phyloP scores from a whole-genome alignment of 1,140 invertebrate species.

The Amphibalanus amphitrite region DNA sequence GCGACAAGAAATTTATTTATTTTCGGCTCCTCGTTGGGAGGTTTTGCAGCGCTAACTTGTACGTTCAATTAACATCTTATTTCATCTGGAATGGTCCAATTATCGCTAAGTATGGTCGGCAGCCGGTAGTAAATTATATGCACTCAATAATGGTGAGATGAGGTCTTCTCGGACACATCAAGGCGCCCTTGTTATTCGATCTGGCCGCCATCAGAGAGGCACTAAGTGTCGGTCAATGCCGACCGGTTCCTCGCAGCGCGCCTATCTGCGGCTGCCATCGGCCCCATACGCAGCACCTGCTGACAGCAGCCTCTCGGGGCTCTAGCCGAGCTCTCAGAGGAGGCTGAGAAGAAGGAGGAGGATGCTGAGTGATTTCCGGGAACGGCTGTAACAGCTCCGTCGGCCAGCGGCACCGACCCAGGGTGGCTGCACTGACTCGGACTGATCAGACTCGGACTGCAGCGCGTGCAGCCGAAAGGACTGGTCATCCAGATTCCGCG shows the following conservation, averaged over 20 bases:
- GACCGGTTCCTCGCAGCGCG: neutral
- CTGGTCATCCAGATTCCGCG: too few relatives aligned
- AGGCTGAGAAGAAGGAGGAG: too few relatives aligned
- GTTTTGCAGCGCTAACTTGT: neutral
- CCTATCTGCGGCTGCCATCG: neutral
- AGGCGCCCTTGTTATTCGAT: neutral
- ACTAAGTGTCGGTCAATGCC: neutral
- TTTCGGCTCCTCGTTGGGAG: neutral
- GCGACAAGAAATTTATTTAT: neutral
- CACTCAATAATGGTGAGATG: neutral
- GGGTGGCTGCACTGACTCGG: too few relatives aligned
- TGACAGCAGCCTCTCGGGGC: neutral
- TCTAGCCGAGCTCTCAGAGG: too few relatives aligned
- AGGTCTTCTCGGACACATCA: neutral
- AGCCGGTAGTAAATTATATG: neutral
- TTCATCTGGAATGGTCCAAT: neutral
- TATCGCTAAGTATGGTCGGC: neutral
- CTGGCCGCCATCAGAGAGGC: too few relatives aligned
- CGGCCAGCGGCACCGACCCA: too few relatives aligned
- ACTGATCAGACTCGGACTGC: too few relatives aligned
- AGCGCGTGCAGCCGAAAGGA: too few relatives aligned
- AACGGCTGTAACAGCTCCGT: too few relatives aligned
- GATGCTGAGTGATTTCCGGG: too few relatives aligned
- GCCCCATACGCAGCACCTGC: neutral
- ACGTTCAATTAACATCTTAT: constrained; percentile 1